Percentiles rank a stretch among this genome's conserved stretches.
phyloP scores from a whole-genome alignment of 2,888 invertebrate species.

The Xylota sylvarum region DNA sequence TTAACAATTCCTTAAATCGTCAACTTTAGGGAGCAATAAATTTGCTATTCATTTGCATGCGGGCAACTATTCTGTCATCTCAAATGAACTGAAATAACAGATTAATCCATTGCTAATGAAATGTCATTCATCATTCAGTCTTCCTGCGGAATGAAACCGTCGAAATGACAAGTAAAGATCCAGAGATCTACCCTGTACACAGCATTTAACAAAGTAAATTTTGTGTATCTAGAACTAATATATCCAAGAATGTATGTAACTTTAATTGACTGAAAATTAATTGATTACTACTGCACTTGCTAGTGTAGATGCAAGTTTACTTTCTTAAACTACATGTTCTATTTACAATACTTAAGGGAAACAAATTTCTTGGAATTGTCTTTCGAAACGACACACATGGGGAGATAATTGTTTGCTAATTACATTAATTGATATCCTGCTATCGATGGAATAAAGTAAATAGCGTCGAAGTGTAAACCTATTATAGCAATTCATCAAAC shows the following conservation, averaged over 20 bases:
- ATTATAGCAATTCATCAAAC: slow-evolving; percentile 3
- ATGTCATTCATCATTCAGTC: neutral
- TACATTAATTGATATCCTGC: slow-evolving; percentile 9
- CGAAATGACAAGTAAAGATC: neutral
- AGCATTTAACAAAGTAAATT: no score
- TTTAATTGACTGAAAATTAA: no score
- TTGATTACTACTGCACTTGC: no score
- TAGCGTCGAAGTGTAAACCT: neutral
- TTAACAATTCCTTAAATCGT: no score
- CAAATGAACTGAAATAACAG: neutral
- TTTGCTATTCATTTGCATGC: neutral
- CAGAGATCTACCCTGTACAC: no score
- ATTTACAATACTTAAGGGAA: neutral
- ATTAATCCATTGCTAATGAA: neutral
- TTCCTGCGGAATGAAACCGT: neutral
- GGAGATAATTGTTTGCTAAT: neutral
- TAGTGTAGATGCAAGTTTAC: no score
- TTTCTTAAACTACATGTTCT: no score
- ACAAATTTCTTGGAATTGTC: neutral
- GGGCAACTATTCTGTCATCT: neutral
- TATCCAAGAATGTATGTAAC: no score
- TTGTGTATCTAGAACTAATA: no score
- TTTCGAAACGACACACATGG: neutral
- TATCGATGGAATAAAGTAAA: neutral
- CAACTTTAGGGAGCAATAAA: neutral